phyloP scores from a whole-genome alignment of 2,113 vertebrate genomes.

The Miniopterus natalensis region DNA sequence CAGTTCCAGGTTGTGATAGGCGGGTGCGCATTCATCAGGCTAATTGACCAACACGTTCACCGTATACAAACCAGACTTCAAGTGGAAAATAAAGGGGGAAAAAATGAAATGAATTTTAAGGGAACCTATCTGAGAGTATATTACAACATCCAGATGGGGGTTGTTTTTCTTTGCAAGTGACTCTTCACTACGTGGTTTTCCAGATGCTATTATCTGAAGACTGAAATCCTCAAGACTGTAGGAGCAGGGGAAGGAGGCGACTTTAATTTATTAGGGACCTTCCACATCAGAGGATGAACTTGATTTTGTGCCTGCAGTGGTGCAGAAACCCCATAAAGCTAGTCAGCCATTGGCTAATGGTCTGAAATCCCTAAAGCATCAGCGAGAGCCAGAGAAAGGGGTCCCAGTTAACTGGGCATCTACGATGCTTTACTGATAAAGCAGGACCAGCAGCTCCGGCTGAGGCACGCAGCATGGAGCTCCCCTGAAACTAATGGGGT shows the following conservation, averaged over 20 bases:
- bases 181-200: not conserved
- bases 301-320: constrained; percentile 56
- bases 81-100: not conserved
- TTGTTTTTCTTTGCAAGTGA: not conserved
- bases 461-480: not conserved
- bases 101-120: not conserved
- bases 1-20: not conserved
- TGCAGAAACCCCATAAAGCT: constrained; percentile 80
- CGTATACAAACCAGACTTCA: not conserved
- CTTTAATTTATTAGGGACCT: constrained; percentile 65
- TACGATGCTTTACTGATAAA: constrained; percentile 78
- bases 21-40: not conserved
- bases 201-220: not conserved
- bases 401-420: constrained; percentile 74
- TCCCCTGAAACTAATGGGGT: constrained; percentile 66
- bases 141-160: not conserved
- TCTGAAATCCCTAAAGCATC: constrained; percentile 61
- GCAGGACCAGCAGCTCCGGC: constrained; percentile 76
- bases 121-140: not conserved
- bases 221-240: not conserved
- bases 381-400: constrained; percentile 16
- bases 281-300: constrained; percentile 59
- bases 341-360: constrained; percentile 79
- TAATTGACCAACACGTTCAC: not conserved
- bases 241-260: not conserved